These are phyloP conservation scores for Yponomeuta evonymella DNA, from an alignment of 2,888 invertebrate species.

Conservation along the genomic window DNA sequence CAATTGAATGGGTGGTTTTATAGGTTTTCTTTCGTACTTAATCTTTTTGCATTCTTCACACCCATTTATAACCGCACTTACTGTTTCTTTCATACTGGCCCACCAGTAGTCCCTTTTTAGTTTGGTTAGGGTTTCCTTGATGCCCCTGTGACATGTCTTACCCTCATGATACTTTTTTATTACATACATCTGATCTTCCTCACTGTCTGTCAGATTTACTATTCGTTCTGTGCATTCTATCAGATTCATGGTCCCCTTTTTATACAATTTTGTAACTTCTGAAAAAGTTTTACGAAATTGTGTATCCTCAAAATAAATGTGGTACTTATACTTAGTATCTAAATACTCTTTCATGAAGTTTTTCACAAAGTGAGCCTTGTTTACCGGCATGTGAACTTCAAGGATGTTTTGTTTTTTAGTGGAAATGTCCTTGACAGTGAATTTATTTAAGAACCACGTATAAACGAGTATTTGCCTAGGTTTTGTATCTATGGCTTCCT, in stretches of 20 bases:
- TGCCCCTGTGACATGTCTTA: slow-evolving; percentile 25
- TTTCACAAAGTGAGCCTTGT: background rate
- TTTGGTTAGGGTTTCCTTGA: slow-evolving; percentile 23
- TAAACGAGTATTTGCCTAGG: slow-evolving; percentile 10
- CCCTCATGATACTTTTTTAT: slow-evolving; percentile 24
- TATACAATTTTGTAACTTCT: slow-evolving; percentile 18
- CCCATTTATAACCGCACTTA: slow-evolving; percentile 24
- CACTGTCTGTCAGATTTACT: slow-evolving; percentile 16
- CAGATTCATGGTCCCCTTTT: slow-evolving; percentile 19
- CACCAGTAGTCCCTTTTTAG: slow-evolving; percentile 19
- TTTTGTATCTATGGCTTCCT: slow-evolving; percentile 14
- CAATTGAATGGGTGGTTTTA: slow-evolving; percentile 27
- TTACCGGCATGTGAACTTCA: background rate
- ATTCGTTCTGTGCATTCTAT: slow-evolving; percentile 24
- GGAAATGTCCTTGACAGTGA: background rate
- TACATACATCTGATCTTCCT: slow-evolving; percentile 21
- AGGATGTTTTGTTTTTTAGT: background rate
- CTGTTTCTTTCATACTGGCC: slow-evolving; percentile 21
- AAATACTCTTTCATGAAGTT: background rate
- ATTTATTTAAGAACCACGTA: background rate
- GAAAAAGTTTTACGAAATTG: slow-evolving; percentile 11
- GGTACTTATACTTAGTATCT: background rate
- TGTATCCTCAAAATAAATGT: background rate
- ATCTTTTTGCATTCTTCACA: slow-evolving; percentile 28
- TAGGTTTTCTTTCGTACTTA: slow-evolving; percentile 24